Percentiles rank a stretch among this genome's conserved stretches.
phyloP scores from a whole-genome alignment of 2,888 invertebrate genomes.

The Drosophila paramelanica region DNA sequence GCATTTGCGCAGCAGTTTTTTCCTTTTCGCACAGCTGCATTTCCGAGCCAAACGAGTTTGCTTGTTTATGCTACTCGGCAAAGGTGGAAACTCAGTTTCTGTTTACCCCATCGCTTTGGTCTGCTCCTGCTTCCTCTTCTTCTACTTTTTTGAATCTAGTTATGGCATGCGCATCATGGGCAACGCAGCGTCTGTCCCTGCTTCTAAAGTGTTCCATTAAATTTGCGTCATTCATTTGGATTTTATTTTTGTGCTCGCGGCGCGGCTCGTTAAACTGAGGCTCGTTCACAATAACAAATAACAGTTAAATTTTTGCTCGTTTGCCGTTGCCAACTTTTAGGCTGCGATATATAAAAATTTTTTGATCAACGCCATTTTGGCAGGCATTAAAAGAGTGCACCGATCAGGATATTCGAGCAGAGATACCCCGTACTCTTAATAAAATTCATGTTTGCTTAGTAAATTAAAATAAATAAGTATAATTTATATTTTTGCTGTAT shows the following conservation, averaged over 20 bases:
- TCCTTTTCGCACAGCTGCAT: slow-evolving; percentile 55
- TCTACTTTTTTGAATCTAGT: slow-evolving; percentile 1
- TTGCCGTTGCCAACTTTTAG: slow-evolving; percentile 55
- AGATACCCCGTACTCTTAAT: not conserved
- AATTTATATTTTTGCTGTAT: too few species aligned
- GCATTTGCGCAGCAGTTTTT: slow-evolving; percentile 63
- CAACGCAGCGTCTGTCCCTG: slow-evolving; percentile 32
- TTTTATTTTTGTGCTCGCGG: slow-evolving; percentile 62
- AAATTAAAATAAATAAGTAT: too few species aligned
- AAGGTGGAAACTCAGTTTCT: slow-evolving; percentile 30
- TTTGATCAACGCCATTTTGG: slow-evolving; percentile 8
- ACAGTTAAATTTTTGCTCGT: slow-evolving; percentile 20
- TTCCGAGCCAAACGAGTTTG: slow-evolving; percentile 73
- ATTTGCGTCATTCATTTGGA: slow-evolving; percentile 63
- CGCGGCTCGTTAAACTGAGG: slow-evolving; percentile 26
- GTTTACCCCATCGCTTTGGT: not conserved
- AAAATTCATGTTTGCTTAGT: too few species aligned
- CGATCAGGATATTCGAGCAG: too few species aligned
- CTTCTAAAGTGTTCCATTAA: slow-evolving; percentile 36
- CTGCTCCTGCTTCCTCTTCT: not conserved
- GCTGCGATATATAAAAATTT: slow-evolving; percentile 57
- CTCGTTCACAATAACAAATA: slow-evolving; percentile 28
- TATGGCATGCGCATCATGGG: slow-evolving; percentile 9
- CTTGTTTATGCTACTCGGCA: slow-evolving; percentile 58
- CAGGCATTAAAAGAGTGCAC: not conserved